These are phyloP conservation scores for Lordiphosa mommai DNA, from an alignment of 1,140 invertebrate genomes.

Conservation along the genomic window DNA sequence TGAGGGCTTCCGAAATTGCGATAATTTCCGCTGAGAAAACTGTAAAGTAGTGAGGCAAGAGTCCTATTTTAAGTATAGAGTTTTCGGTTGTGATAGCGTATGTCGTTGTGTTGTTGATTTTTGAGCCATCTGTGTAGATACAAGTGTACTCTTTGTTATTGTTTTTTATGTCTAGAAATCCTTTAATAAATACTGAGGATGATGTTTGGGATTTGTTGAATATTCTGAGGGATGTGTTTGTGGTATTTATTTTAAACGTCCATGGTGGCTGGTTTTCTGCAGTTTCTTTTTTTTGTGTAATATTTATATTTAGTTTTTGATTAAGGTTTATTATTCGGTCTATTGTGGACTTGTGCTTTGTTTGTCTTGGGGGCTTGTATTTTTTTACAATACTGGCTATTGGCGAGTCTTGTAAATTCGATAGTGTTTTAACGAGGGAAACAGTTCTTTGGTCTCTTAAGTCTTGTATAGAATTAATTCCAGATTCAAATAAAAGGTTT, in stretches of 20 bases:
- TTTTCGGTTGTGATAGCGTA: background rate
- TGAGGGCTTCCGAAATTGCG: conserved; percentile 2
- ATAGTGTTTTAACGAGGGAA: background rate
- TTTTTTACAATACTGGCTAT: conserved; percentile 6
- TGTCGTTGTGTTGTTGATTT: background rate
- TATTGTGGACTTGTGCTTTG: background rate
- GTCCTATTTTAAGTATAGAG: background rate
- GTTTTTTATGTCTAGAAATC: background rate
- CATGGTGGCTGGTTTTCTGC: background rate
- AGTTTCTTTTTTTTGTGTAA: background rate
- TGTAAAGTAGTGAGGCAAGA: background rate
- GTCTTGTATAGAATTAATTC: background rate
- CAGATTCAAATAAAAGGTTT: no score
- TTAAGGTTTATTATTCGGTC: background rate
- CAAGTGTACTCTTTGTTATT: background rate
- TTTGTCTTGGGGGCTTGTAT: background rate
- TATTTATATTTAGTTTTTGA: background rate
- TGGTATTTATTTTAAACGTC: background rate
- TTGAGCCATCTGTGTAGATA: conserved; percentile 4
- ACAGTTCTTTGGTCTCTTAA: background rate
- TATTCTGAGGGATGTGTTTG: background rate
- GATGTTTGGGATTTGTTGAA: background rate
- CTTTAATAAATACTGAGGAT: background rate
- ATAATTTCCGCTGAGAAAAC: conserved; percentile 12
- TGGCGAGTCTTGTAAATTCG: background rate